Conservation (phyloP, 2,113 vertebrate genomes). For the Notarius lentiginosus region DNA sequence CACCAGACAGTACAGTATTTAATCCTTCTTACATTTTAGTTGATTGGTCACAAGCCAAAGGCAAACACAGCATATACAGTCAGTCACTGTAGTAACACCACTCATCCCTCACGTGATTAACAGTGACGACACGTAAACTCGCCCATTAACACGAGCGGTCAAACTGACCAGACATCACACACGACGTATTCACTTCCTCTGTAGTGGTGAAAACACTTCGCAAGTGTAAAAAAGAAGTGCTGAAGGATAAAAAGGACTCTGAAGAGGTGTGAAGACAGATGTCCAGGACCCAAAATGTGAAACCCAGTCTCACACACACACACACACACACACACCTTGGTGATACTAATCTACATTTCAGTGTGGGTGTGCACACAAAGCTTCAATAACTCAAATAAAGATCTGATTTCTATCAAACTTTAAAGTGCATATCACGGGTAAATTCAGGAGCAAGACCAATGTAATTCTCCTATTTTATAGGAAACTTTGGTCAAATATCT, state of each 20-base stretch:
- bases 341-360: conserved; percentile 3
- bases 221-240: background rate
- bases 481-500: too few species aligned
- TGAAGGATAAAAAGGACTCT: background rate
- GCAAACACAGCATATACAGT: background rate
- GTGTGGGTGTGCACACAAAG: background rate
- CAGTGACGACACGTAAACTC: background rate
- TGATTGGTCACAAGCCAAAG: background rate
- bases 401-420: too few species aligned
- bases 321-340: conserved; percentile 3
- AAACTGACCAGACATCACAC: background rate
- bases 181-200: background rate
- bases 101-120: background rate
- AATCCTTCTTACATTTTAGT: background rate
- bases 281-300: background rate
- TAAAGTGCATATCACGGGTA: too few species aligned
- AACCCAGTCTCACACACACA: background rate
- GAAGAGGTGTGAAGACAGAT: background rate
- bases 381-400: background rate
- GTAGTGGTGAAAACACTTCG: background rate
- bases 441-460: too few species aligned
- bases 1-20: background rate
- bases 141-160: background rate
- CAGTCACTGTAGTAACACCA: background rate
- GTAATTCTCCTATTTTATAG: too few species aligned